Conservation (phyloP, 2,797 vertebrate species). For the Pelodytes ibericus region DNA sequence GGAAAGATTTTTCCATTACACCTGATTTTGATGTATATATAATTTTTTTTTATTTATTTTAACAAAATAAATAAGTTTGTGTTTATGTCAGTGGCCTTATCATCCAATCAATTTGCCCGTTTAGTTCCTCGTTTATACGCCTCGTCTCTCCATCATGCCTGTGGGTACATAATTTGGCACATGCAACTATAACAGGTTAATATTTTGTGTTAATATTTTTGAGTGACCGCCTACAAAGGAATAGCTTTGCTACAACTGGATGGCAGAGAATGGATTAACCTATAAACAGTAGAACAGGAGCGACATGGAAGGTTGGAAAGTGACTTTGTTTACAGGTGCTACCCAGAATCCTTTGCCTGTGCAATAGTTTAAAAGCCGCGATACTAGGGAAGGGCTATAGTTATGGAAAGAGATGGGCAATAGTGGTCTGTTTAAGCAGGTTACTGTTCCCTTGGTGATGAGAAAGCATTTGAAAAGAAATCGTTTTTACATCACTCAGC, state of each 20-base stretch:
- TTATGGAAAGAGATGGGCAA: background rate
- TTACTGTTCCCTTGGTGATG: background rate
- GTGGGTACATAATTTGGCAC: conserved; percentile 43
- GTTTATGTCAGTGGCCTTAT: conserved; percentile 50
- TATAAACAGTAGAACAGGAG: conserved; percentile 9
- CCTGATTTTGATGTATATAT: conserved; percentile 19
- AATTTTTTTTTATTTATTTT: conserved; percentile 50
- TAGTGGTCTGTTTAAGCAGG: background rate
- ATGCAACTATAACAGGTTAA: conserved; percentile 25
- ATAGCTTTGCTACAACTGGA: background rate
- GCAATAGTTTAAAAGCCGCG: background rate
- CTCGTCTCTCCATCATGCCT: conserved; percentile 1
- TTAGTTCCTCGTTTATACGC: conserved; percentile 13
- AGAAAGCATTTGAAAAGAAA: background rate
- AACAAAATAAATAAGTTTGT: conserved; percentile 56
- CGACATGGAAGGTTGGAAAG: background rate
- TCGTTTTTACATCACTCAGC: background rate
- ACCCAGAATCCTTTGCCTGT: conserved; percentile 18
- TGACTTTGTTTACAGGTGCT: background rate
- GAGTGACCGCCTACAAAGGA: background rate
- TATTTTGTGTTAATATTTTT: background rate
- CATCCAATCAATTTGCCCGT: conserved; percentile 1
- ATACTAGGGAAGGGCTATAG: background rate
- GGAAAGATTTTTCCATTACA: conserved; percentile 26
- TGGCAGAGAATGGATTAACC: background rate